Evolutionary conservation across 2,113 vertebrate genomes (phyloP), one percentile per base, ranked within the genome.

Genomic region (Smithornis capensis): DNA sequence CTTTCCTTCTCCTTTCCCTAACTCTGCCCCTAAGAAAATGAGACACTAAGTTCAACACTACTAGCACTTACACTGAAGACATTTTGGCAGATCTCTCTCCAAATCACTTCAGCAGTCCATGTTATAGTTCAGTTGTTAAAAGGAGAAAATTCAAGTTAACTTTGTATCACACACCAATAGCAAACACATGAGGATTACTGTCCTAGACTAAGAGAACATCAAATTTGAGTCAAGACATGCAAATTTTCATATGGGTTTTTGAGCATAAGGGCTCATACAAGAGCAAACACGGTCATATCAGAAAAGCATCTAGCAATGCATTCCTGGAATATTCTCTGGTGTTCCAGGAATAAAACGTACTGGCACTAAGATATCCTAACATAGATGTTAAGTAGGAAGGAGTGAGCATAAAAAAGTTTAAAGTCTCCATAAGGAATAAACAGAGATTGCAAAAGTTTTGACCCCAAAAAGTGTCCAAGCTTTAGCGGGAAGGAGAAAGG

Each of bases 101-200:
- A 42, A 75, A 75, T 60, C 14, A 5, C 65, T 53, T 77, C 56
- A 71, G 75, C 17, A 33, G 38, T 37, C 35, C 42, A 33, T 4
- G 0, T 37, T 92, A 7, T 65, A 52, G 40, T 59, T 86, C 31
- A 22, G 23, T 18, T 69, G 12, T 42, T 74, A 42, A 83, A 79
- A 52, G 12, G 0, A 88, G 84, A 31, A 70, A 55, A 57, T 14
- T 45, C 8, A 50, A 57, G 44, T 31, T 53, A 78, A 50, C 10
- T 38, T 89, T 40, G 3, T 42, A 31, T 44, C 56, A 64, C 21
- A 22, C 6, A 1, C n/a, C 55, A 74, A 65, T 7, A 87, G 40
- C 7, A 60, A 77, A 77, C 0, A 3, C 1, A 1, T 4, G 11
- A 21, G 13, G 11, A 6, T 37, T 76, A 49, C 35, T 57, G 40